A percentile compares a stretch with the other conserved stretches of the same genome.
Conservation (phyloP, 2,797 vertebrate genomes). For the Coregonus ussuriensis region DNA sequence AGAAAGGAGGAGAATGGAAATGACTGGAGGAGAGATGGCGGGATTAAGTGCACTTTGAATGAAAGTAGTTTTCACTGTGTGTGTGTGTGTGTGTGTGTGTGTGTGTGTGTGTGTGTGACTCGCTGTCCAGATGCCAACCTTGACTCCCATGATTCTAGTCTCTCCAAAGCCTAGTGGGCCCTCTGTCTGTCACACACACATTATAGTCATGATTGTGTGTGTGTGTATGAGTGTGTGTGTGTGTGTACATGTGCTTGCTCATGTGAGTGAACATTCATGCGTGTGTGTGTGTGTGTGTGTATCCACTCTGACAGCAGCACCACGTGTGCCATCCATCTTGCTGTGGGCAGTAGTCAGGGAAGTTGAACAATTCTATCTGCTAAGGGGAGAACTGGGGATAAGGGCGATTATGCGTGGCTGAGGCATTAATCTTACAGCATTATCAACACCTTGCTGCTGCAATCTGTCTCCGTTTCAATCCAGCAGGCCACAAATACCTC, state of each 20-base stretch:
- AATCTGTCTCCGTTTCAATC: constrained; percentile 65
- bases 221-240: constrained; percentile 6
- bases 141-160: constrained; percentile 20
- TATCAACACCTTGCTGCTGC: constrained; percentile 70
- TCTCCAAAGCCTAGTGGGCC: not conserved
- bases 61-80: constrained; percentile 52
- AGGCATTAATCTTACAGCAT: constrained; percentile 70
- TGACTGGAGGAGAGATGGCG: constrained; percentile 52
- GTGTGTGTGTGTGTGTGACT: constrained; percentile 22
- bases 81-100: constrained; percentile 19
- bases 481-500: constrained; percentile 51
- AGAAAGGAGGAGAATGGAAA: constrained; percentile 62
- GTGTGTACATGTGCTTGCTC: not conserved
- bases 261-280: not conserved
- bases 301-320: constrained; percentile 54
- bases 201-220: not conserved
- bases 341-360: constrained; percentile 42
- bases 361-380: constrained; percentile 61
- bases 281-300: constrained; percentile 7
- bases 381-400: constrained; percentile 49
- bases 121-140: constrained; percentile 11
- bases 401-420: constrained; percentile 66
- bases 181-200: constrained; percentile 7
- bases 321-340: constrained; percentile 57
- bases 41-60: constrained; percentile 64